Conservation (phyloP, 1,140 invertebrate species). For the Octopus sinensis region DNA sequence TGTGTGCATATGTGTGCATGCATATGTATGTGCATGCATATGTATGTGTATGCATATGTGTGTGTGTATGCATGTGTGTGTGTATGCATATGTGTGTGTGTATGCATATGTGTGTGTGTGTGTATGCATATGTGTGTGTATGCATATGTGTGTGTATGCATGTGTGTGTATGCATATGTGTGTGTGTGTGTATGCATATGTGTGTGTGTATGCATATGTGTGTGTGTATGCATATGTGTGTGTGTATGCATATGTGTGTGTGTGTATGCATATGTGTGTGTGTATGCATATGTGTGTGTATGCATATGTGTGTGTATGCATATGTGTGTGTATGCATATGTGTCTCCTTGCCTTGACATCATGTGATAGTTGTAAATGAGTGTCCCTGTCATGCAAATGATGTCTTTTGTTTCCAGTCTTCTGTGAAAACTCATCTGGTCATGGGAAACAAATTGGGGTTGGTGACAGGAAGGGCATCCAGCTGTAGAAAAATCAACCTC, state of each 20-base stretch:
- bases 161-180: neutral
- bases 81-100: neutral
- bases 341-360: no score
- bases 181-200: neutral
- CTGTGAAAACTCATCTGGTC: no score
- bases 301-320: neutral
- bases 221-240: neutral
- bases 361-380: no score
- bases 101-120: neutral
- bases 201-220: neutral
- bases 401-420: no score
- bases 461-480: no score
- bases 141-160: neutral
- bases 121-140: slow-evolving; percentile 4
- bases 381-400: no score
- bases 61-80: neutral
- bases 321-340: no score
- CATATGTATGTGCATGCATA: neutral
- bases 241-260: neutral
- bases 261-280: neutral
- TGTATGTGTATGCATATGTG: neutral
- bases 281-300: no score
- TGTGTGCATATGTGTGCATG: slow-evolving; percentile 2
- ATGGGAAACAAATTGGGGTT: no score
- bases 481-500: no score